Percentiles rank a stretch among this genome's conserved stretches.
phyloP scores from a whole-genome alignment of 2,113 vertebrate genomes.

The Zosterops japonicus region DNA sequence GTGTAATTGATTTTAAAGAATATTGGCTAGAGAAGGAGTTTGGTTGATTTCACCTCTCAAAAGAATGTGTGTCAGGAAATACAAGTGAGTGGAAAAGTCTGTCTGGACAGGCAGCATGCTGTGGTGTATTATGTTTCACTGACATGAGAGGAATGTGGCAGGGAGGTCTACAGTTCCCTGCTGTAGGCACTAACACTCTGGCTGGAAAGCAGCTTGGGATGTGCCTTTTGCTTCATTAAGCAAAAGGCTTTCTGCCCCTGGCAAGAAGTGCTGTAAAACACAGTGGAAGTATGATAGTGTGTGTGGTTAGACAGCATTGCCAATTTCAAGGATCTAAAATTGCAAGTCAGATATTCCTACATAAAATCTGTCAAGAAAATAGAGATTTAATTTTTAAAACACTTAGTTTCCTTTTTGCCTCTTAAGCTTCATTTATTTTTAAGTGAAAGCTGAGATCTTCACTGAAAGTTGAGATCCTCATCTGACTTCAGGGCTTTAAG shows the following conservation, averaged over 20 bases:
- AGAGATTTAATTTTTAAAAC: neutral
- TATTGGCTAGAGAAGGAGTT: neutral
- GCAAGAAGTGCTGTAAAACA: neutral
- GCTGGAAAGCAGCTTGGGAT: constrained; percentile 27
- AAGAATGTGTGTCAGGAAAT: neutral
- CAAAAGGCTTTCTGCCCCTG: neutral
- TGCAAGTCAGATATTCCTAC: neutral
- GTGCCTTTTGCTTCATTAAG: constrained; percentile 30
- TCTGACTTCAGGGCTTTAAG: neutral
- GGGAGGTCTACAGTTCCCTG: constrained; percentile 25
- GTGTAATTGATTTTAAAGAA: neutral
- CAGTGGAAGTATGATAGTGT: neutral
- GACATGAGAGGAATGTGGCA: constrained; percentile 35
- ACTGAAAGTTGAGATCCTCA: neutral
- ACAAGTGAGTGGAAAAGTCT: constrained; percentile 27
- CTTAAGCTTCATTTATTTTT: constrained; percentile 4
- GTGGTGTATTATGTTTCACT: constrained; percentile 19
- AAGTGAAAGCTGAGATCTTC: constrained; percentile 13
- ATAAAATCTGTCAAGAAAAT: neutral
- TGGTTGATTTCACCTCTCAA: neutral
- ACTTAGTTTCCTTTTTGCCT: neutral
- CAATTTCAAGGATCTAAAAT: neutral
- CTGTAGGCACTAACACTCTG: neutral
- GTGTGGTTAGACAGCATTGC: neutral
- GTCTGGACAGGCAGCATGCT: neutral